phyloP scores from a whole-genome alignment of 2,797 vertebrate genomes.

The Thaleichthys pacificus region DNA sequence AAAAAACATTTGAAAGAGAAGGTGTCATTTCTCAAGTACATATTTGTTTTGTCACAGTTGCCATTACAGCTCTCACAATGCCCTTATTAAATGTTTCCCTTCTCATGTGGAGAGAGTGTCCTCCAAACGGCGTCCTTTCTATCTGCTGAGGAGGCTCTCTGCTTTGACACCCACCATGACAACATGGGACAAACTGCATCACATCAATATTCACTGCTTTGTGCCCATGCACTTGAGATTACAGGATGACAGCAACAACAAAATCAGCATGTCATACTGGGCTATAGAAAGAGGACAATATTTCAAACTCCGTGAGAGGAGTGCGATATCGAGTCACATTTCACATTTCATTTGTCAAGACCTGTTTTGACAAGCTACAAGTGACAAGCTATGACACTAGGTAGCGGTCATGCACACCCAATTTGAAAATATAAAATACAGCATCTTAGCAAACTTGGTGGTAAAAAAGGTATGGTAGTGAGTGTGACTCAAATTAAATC shows the following conservation, averaged over 20 bases:
- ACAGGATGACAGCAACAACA: constrained; percentile 68
- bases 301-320: constrained; percentile 55
- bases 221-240: constrained; percentile 54
- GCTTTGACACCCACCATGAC: constrained; percentile 57
- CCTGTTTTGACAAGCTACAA: constrained; percentile 50
- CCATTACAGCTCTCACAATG: constrained; percentile 31
- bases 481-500: neutral
- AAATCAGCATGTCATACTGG: constrained; percentile 67
- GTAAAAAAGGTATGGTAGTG: too few relatives aligned
- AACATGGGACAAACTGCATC: constrained; percentile 57
- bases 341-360: constrained; percentile 34
- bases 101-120: constrained; percentile 60
- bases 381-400: constrained; percentile 32
- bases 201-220: constrained; percentile 65
- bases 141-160: constrained; percentile 38
- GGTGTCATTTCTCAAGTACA: constrained; percentile 44
- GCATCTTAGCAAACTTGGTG: too few relatives aligned
- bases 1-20: constrained; percentile 41
- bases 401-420: constrained; percentile 30
- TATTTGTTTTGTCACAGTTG: constrained; percentile 48
- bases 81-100: constrained; percentile 51
- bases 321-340: constrained; percentile 29
- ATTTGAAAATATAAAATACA: constrained; percentile 12
- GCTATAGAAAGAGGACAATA: constrained; percentile 41
- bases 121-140: constrained; percentile 59